phyloP scores from a whole-genome alignment of 2,797 vertebrate genomes.

The Hozukius guyotensis region DNA sequence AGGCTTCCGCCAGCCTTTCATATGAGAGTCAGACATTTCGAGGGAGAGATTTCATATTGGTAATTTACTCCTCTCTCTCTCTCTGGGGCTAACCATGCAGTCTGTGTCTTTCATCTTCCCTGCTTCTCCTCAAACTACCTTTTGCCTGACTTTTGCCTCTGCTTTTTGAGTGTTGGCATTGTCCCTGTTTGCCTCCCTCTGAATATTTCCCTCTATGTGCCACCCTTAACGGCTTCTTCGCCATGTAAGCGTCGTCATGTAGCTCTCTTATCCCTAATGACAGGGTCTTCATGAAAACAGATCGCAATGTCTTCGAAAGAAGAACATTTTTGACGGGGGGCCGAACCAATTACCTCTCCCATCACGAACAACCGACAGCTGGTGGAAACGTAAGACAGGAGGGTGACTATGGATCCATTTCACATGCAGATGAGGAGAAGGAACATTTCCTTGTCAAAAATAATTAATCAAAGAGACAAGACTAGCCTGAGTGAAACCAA shows the following conservation, averaged over 20 bases:
- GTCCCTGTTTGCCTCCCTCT: slow-evolving; percentile 28
- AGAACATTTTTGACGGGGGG: slow-evolving; percentile 39
- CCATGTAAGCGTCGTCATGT: slow-evolving; percentile 19
- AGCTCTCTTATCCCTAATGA: slow-evolving; percentile 39
- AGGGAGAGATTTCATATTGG: slow-evolving; percentile 41
- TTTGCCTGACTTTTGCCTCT: slow-evolving; percentile 32
- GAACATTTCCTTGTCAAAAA: slow-evolving; percentile 46
- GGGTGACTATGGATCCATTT: slow-evolving; percentile 52
- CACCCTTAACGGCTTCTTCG: slow-evolving; percentile 16
- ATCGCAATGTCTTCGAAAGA: slow-evolving; percentile 43
- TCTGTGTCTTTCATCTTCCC: slow-evolving; percentile 54
- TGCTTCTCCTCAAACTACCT: slow-evolving; percentile 41
- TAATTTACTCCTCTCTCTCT: slow-evolving; percentile 35
- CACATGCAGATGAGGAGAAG: slow-evolving; percentile 48
- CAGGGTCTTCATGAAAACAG: slow-evolving; percentile 39
- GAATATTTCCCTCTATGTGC: slow-evolving; percentile 13
- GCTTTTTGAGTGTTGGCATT: slow-evolving; percentile 12
- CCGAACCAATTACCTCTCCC: slow-evolving; percentile 61
- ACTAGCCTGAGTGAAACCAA: slow-evolving; percentile 23
- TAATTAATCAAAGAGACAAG: slow-evolving; percentile 57
- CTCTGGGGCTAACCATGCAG: slow-evolving; percentile 15
- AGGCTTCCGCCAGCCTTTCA: slow-evolving; percentile 49
- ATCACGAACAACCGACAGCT: slow-evolving; percentile 53
- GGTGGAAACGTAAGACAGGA: slow-evolving; percentile 37
- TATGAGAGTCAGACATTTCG: slow-evolving; percentile 38